Conservation (phyloP, 1,140 invertebrate species). For the Calosoma granatense region DNA sequence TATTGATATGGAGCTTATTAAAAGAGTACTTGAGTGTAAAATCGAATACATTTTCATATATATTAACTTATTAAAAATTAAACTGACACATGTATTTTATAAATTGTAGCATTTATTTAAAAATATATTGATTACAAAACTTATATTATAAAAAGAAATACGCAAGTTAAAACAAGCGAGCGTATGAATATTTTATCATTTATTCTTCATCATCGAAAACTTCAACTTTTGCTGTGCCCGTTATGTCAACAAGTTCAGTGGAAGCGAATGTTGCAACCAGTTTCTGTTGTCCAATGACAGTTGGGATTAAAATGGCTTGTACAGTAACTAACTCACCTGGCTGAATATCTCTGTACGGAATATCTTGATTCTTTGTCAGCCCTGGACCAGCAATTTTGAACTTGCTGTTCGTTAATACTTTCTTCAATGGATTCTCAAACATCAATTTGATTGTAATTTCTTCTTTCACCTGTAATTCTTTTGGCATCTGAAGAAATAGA, state of each 20-base stretch:
- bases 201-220: conserved; percentile 21
- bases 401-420: conserved; percentile 47
- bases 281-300: conserved; percentile 38
- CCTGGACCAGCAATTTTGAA: conserved; percentile 60
- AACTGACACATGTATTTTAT: no score
- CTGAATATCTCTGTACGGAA: conserved; percentile 41
- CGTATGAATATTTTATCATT: conserved; percentile 10
- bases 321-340: conserved; percentile 41
- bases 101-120: no score
- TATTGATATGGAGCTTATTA: no score
- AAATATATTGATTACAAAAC: no score
- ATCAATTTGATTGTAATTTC: conserved; percentile 44
- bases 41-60: no score
- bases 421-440: conserved; percentile 59
- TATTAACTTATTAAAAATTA: no score
- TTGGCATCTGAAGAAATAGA: conserved; percentile 40
- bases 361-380: conserved; percentile 43
- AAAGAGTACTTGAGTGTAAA: no score
- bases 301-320: conserved; percentile 44
- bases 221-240: conserved; percentile 40
- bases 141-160: no score
- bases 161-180: no score
- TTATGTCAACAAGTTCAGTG: conserved; percentile 52
- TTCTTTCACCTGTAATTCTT: conserved; percentile 42
- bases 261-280: conserved; percentile 57